phyloP scores from a whole-genome alignment of 2,113 vertebrate species.

The Mustela lutreola region DNA sequence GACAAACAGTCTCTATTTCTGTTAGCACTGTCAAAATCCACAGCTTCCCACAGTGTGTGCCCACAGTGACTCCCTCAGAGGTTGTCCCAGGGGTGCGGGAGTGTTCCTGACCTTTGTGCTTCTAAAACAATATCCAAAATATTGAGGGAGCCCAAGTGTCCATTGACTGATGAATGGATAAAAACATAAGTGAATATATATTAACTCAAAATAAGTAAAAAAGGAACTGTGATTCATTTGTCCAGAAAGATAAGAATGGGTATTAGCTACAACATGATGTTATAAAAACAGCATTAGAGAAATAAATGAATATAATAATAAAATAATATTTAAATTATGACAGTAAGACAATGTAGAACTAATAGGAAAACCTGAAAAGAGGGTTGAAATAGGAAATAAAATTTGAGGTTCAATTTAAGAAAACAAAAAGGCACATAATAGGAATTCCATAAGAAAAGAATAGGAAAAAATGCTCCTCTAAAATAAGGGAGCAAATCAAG shows the following conservation, averaged over 20 bases:
- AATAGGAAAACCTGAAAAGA: background rate
- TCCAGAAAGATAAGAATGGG: background rate
- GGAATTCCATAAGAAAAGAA: background rate
- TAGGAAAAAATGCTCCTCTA: background rate
- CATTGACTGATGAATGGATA: background rate
- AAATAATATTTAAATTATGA: background rate
- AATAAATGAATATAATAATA: background rate
- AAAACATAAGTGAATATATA: no score
- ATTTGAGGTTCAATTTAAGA: background rate
- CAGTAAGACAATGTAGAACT: background rate
- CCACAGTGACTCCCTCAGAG: no score
- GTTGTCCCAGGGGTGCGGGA: no score
- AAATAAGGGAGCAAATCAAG: background rate
- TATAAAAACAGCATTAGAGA: background rate
- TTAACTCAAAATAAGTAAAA: background rate
- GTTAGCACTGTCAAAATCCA: no score
- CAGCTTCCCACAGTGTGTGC: no score
- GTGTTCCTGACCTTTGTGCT: no score
- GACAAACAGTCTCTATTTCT: no score
- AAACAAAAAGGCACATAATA: background rate
- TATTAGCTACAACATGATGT: background rate
- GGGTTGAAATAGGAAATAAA: background rate
- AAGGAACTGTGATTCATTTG: background rate
- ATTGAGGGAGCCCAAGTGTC: background rate
- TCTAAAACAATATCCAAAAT: no score